phyloP scores from a whole-genome alignment of 1,140 invertebrate species.

The Saccostrea echinata region DNA sequence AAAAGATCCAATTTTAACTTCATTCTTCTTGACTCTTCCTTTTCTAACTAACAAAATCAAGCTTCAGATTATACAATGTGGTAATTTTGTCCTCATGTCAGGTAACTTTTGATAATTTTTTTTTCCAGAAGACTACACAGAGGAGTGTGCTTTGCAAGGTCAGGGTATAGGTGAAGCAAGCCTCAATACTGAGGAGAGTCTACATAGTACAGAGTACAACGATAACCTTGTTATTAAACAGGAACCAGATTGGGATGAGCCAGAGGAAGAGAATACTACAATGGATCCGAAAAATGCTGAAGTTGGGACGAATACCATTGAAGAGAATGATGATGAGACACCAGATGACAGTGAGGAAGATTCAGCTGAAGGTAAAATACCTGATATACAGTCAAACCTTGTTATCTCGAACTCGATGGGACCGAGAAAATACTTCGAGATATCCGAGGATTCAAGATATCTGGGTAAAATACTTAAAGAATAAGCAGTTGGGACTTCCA shows the following conservation, averaged over 20 bases:
- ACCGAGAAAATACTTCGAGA: no score
- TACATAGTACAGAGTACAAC: neutral
- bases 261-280: neutral
- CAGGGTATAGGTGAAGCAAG: neutral
- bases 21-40: no score
- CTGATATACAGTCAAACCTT: no score
- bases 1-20: no score
- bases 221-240: neutral
- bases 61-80: no score
- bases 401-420: no score
- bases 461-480: no score
- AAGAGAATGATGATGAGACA: neutral
- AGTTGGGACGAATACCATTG: neutral
- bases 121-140: neutral
- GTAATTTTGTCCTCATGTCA: no score
- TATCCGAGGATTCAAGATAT: no score
- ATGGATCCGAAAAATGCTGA: neutral
- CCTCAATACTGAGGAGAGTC: neutral
- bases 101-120: neutral
- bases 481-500: no score
- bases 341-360: neutral
- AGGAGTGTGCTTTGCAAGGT: neutral
- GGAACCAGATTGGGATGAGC: neutral
- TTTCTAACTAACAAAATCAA: no score
- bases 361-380: neutral